Percentiles rank a stretch among this genome's conserved stretches.
Conservation (phyloP, 2,797 vertebrate species). For the Ctenopoma kingsleyae region DNA sequence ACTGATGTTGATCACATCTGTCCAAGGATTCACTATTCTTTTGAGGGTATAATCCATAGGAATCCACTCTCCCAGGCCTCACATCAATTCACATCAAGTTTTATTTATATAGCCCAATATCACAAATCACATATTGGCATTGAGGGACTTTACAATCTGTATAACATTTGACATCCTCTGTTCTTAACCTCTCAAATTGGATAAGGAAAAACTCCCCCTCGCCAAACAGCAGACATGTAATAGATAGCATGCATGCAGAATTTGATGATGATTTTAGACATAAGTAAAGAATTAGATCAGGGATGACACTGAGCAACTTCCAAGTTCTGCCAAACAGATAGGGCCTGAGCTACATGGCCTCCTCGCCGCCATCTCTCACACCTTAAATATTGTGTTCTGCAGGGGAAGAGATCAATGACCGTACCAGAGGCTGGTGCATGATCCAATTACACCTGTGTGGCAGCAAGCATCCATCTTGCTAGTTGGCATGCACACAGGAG, state of each 20-base stretch:
- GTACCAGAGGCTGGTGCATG: slow-evolving; percentile 56
- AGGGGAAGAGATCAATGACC: slow-evolving; percentile 66
- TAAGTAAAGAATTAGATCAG: background rate
- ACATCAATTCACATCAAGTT: background rate
- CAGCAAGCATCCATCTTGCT: slow-evolving; percentile 60
- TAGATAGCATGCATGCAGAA: too few relatives aligned
- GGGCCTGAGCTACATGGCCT: background rate
- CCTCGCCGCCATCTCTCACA: slow-evolving; percentile 4
- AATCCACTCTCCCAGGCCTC: slow-evolving; percentile 12
- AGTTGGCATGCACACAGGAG: slow-evolving; percentile 39
- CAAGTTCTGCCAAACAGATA: background rate
- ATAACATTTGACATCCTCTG: too few relatives aligned
- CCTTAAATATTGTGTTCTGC: slow-evolving; percentile 38
- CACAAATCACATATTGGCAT: too few relatives aligned
- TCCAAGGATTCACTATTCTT: slow-evolving; percentile 56
- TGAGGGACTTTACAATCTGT: too few relatives aligned
- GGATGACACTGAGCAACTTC: background rate
- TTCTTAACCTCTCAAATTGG: too few relatives aligned
- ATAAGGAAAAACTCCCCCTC: too few relatives aligned
- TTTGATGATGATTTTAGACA: background rate
- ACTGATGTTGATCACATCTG: slow-evolving; percentile 56
- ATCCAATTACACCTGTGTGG: slow-evolving; percentile 72
- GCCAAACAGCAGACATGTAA: too few relatives aligned
- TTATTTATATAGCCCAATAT: background rate
- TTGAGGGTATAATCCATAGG: slow-evolving; percentile 65